Evolutionary conservation across 1,140 invertebrate genomes (phyloP).

Genomic region (Cydia pomonella): DNA sequence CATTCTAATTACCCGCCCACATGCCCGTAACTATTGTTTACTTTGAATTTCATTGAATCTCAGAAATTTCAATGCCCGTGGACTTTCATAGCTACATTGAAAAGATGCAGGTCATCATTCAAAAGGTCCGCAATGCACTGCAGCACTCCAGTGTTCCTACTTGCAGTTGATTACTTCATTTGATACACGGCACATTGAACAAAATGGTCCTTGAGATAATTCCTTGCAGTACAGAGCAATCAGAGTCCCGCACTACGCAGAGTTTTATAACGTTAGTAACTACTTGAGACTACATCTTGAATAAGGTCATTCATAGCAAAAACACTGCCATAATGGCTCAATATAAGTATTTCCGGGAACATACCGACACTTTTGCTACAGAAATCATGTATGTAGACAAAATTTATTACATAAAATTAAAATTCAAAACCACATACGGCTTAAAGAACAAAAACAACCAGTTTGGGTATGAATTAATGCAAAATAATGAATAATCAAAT

Average conservation of each 20-base stretch:
- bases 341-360: background rate
- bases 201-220: constrained; percentile 34
- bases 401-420: constrained; percentile 40
- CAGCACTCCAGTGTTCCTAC: background rate
- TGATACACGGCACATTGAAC: constrained; percentile 25
- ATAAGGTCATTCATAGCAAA: background rate
- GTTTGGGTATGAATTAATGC: constrained; percentile 46
- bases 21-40: background rate
- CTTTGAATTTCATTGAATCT: constrained; percentile 1
- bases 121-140: constrained; percentile 20
- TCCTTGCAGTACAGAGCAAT: constrained; percentile 26
- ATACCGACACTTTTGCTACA: background rate
- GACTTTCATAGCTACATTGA: constrained; percentile 3
- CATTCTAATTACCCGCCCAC: background rate
- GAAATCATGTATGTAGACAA: background rate
- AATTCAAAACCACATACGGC: constrained; percentile 38
- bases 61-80: background rate
- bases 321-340: background rate
- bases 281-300: background rate
- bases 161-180: constrained; percentile 35
- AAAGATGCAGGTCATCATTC: constrained; percentile 24
- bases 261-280: constrained; percentile 6
- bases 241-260: constrained; percentile 1
- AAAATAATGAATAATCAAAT: constrained; percentile 55
- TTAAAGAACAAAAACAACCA: constrained; percentile 43